Conservation (phyloP, 2,797 vertebrate species). For the Gobionotothen gibberifrons region DNA sequence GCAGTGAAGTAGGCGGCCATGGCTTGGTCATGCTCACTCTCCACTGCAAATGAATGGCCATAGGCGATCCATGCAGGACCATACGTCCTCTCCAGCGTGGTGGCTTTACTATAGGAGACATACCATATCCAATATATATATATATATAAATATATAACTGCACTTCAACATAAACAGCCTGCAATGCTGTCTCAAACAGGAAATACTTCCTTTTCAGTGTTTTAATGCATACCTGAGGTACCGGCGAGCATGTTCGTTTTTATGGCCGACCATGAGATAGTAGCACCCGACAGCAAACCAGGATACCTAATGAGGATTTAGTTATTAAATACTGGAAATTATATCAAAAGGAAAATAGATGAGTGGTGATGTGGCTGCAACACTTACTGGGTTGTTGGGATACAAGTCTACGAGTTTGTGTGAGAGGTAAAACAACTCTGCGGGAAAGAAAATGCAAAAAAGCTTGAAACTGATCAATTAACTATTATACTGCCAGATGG, state of each 20-base stretch:
- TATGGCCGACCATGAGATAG: constrained; percentile 99
- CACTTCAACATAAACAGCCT: not conserved
- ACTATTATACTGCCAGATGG: not conserved
- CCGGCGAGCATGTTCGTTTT: constrained; percentile 96
- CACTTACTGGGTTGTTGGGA: constrained; percentile 97
- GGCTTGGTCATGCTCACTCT: constrained; percentile 98
- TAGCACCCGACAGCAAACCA: constrained; percentile 99
- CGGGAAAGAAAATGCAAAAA: constrained; percentile 16
- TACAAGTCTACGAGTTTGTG: constrained; percentile 99
- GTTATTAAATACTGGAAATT: not conserved
- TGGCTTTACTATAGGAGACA: constrained; percentile 90
- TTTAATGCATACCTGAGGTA: constrained; percentile 90
- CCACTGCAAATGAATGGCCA: constrained; percentile 97
- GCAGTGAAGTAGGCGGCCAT: constrained; percentile 99
- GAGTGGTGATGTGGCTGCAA: not conserved
- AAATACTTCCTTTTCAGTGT: not conserved
- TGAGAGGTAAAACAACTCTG: constrained; percentile 98
- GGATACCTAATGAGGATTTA: constrained; percentile 74
- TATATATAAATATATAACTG: not conserved
- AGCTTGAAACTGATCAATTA: not conserved
- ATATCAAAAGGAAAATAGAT: not conserved
- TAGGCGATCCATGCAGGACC: constrained; percentile 99
- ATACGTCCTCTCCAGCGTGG: constrained; percentile 95
- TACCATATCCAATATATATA: not conserved
- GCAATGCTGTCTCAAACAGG: constrained; percentile 1